These are phyloP conservation scores for Heliopora coerulea DNA, from an alignment of 92 coral and sea anemone species.

Conservation along the genomic window DNA sequence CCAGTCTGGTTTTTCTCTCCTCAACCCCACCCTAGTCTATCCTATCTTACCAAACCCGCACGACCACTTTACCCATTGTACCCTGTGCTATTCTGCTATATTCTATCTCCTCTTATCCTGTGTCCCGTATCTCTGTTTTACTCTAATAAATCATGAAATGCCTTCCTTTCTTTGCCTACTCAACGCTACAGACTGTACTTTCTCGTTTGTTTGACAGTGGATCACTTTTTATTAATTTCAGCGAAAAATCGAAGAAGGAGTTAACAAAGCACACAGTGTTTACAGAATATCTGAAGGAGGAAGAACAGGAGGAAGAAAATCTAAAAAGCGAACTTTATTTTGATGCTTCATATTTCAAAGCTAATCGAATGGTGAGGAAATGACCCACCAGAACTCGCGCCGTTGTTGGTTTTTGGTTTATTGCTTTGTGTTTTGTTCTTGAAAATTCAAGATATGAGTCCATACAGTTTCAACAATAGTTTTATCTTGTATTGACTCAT, in stretches of 20 bases:
- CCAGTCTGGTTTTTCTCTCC: background rate
- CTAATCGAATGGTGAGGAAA: conserved; percentile 86
- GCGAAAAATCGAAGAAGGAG: conserved; percentile 66
- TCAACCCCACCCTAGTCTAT: too few species aligned
- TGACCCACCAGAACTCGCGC: too few species aligned
- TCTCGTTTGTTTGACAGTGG: too few species aligned
- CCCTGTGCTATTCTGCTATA: background rate
- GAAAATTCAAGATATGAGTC: too few species aligned
- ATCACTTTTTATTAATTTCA: conserved; percentile 35
- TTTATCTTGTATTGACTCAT: too few species aligned
- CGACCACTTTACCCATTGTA: too few species aligned
- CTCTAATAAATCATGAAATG: background rate
- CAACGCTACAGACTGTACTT: too few species aligned
- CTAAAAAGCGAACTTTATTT: conserved; percentile 65
- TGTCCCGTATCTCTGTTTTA: background rate
- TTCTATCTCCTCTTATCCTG: too few species aligned
- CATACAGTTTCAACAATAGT: too few species aligned
- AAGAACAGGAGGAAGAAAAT: conserved; percentile 72
- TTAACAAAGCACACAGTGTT: conserved; percentile 83
- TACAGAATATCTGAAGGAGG: conserved; percentile 85
- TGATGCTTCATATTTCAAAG: conserved; percentile 88
- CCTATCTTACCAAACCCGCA: too few species aligned
- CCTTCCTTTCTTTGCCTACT: background rate
- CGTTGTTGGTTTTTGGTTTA: too few species aligned
- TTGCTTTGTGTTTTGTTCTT: too few species aligned